These are phyloP conservation scores for Baronia brevicornis DNA, from an alignment of 2,888 invertebrate genomes.

Conservation along the genomic window DNA sequence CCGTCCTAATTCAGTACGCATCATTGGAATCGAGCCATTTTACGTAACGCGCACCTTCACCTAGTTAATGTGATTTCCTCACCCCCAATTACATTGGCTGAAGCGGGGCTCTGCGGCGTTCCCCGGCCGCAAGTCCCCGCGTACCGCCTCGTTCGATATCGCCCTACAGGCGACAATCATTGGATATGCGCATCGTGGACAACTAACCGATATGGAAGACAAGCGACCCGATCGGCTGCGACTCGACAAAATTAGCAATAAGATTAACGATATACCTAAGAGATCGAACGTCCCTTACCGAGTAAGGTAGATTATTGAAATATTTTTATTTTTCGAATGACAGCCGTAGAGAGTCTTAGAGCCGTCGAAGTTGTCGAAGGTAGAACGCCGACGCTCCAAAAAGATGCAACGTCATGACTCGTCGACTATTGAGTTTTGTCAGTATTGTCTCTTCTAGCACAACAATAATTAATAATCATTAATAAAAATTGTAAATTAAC, in stretches of 20 bases:
- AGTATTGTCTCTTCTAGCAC: slow-evolving; percentile 64
- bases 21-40: slow-evolving; percentile 75
- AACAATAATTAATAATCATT: slow-evolving; percentile 53
- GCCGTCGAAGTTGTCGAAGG: too few relatives aligned
- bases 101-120: slow-evolving; percentile 26
- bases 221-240: slow-evolving; percentile 57
- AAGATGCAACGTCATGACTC: slow-evolving; percentile 16
- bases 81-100: slow-evolving; percentile 64
- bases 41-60: slow-evolving; percentile 71
- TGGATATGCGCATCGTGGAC: slow-evolving; percentile 16
- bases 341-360: slow-evolving; percentile 63
- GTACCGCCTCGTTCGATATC: slow-evolving; percentile 18
- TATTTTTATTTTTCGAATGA: slow-evolving; percentile 65
- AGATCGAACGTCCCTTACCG: slow-evolving; percentile 75
- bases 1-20: slow-evolving; percentile 75
- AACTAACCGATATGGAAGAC: slow-evolving; percentile 30
- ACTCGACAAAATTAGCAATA: slow-evolving; percentile 68
- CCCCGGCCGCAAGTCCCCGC: slow-evolving; percentile 30
- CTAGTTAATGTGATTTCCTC: slow-evolving; percentile 66
- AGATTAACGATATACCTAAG: slow-evolving; percentile 71
- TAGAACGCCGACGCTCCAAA: slow-evolving; percentile 7
- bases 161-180: slow-evolving; percentile 20
- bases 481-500: slow-evolving; percentile 66
- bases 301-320: slow-evolving; percentile 72
- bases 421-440: slow-evolving; percentile 39